Evolutionary conservation across 2,888 invertebrate species (phyloP).

Genomic region (Flexamia atlantica): DNA sequence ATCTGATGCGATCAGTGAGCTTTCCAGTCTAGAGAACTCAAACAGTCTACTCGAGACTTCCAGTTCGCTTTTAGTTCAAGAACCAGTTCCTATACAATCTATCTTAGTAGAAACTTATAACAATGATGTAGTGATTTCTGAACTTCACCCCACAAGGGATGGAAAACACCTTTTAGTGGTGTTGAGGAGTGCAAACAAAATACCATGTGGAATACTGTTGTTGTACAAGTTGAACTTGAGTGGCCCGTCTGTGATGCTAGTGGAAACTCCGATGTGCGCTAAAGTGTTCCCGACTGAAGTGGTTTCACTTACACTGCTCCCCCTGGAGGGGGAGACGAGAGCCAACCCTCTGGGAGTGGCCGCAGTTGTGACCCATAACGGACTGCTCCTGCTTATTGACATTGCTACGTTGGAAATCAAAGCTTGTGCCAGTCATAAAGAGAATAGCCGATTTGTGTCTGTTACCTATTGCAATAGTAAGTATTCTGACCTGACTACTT

Average conservation of each 20-base stretch:
- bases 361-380: slow-evolving; percentile 86
- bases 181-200: slow-evolving; percentile 72
- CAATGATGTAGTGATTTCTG: slow-evolving; percentile 51
- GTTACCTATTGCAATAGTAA: slow-evolving; percentile 91
- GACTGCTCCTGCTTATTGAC: slow-evolving; percentile 85
- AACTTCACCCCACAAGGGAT: slow-evolving; percentile 80
- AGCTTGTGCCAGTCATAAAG: slow-evolving; percentile 83
- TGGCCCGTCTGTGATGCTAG: slow-evolving; percentile 62
- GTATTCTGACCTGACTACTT: slow-evolving; percentile 72
- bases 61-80: slow-evolving; percentile 26
- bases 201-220: slow-evolving; percentile 76
- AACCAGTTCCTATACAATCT: slow-evolving; percentile 61
- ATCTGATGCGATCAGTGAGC: slow-evolving; percentile 44
- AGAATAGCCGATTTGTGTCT: slow-evolving; percentile 84
- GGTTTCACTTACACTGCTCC: slow-evolving; percentile 62
- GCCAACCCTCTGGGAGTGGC: slow-evolving; percentile 77
- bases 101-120: slow-evolving; percentile 52
- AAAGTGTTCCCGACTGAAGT: slow-evolving; percentile 63
- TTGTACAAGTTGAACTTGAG: slow-evolving; percentile 78
- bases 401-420: slow-evolving; percentile 84
- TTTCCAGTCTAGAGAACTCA: slow-evolving; percentile 26
- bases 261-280: slow-evolving; percentile 63
- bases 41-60: slow-evolving; percentile 28
- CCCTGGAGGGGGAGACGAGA: slow-evolving; percentile 59
- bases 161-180: slow-evolving; percentile 83